phyloP scores from a whole-genome alignment of 1,140 invertebrate genomes.

The Achroia grisella region DNA sequence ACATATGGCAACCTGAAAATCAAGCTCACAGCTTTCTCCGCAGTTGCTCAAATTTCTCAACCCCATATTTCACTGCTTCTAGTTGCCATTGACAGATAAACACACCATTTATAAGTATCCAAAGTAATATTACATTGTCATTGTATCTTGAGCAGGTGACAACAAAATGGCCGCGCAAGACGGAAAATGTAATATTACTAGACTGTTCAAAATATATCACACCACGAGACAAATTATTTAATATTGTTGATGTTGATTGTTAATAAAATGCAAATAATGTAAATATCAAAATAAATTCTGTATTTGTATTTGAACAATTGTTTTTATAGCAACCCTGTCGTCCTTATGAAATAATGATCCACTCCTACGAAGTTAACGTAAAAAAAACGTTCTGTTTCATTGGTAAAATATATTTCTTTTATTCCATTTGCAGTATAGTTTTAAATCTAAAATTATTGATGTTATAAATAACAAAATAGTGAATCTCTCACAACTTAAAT shows the following conservation, averaged over 20 bases:
- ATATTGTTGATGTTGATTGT: constrained; percentile 76
- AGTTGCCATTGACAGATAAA: constrained; percentile 40
- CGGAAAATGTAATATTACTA: constrained; percentile 53
- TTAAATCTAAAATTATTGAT: too few relatives aligned
- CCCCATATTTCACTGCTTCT: constrained; percentile 55
- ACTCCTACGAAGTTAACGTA: too few relatives aligned
- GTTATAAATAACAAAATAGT: too few relatives aligned
- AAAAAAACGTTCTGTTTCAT: too few relatives aligned
- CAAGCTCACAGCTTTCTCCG: constrained; percentile 66
- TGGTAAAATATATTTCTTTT: too few relatives aligned
- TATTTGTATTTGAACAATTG: constrained; percentile 72
- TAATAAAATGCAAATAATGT: constrained; percentile 76
- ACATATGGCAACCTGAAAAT: constrained; percentile 36
- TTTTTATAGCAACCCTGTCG: constrained; percentile 14
- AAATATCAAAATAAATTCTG: constrained; percentile 76
- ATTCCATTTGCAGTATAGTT: too few relatives aligned
- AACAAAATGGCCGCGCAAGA: constrained; percentile 39
- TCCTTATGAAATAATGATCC: background rate
- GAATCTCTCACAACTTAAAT: too few relatives aligned
- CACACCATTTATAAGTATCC: constrained; percentile 34
- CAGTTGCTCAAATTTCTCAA: constrained; percentile 62
- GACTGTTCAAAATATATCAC: constrained; percentile 66
- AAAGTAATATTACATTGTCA: constrained; percentile 52
- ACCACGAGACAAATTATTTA: constrained; percentile 72
- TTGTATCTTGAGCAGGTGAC: constrained; percentile 21